Conservation (phyloP, 2,888 invertebrate genomes). For the Acrobeloides nanus region DNA sequence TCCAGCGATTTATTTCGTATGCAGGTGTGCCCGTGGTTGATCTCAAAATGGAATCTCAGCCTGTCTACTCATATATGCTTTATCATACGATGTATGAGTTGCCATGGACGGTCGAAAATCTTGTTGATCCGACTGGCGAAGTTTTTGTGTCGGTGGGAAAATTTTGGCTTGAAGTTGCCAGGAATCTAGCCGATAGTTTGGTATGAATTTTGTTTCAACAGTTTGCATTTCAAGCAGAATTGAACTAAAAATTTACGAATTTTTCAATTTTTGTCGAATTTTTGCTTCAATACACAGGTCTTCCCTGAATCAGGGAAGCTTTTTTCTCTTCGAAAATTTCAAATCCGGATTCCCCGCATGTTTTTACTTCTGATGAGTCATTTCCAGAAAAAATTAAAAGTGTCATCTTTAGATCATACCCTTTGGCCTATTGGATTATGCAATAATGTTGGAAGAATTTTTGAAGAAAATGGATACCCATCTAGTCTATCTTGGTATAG, state of each 20-base stretch:
- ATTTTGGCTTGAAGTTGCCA: slow-evolving; percentile 54
- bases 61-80: slow-evolving; percentile 36
- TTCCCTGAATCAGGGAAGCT: too few relatives aligned
- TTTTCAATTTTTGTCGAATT: too few relatives aligned
- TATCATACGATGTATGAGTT: slow-evolving; percentile 48
- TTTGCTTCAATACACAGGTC: too few relatives aligned
- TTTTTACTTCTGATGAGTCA: too few relatives aligned
- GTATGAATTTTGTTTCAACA: slow-evolving; percentile 8
- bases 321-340: too few relatives aligned
- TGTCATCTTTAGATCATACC: slow-evolving; percentile 50
- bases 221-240: neutral
- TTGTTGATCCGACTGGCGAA: slow-evolving; percentile 39
- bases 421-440: slow-evolving; percentile 50
- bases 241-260: neutral
- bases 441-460: slow-evolving; percentile 12
- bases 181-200: slow-evolving; percentile 53
- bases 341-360: too few relatives aligned
- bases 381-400: too few relatives aligned
- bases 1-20: slow-evolving; percentile 56
- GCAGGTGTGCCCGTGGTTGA: slow-evolving; percentile 58
- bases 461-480: slow-evolving; percentile 16
- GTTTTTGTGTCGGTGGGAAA: slow-evolving; percentile 53
- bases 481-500: slow-evolving; percentile 16
- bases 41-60: slow-evolving; percentile 33
- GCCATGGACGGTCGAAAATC: slow-evolving; percentile 40